Evolutionary conservation across 2,888 invertebrate species (phyloP).

Genomic region (Ectemnius lituratus): DNA sequence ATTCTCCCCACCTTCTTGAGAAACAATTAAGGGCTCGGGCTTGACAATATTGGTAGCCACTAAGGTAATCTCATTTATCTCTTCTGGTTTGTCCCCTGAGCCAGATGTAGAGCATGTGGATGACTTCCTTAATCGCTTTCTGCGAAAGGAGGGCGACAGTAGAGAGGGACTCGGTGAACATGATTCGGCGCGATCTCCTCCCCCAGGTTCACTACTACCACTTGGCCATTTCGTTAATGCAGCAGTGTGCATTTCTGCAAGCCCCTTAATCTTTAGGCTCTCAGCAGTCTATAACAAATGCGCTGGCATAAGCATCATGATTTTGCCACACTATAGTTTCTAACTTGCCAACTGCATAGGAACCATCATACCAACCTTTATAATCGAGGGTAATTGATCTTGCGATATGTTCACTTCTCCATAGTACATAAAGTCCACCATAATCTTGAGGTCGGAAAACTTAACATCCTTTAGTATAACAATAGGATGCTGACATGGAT

Average conservation of each 20-base stretch:
- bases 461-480: conserved; percentile 94
- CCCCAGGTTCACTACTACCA: conserved; percentile 76
- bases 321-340: not conserved
- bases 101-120: conserved; percentile 80
- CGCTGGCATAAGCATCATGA: not conserved
- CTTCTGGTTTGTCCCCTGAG: conserved; percentile 72
- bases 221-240: conserved; percentile 86
- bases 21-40: conserved; percentile 70
- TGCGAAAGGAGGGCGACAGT: conserved; percentile 81
- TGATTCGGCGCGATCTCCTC: conserved; percentile 72
- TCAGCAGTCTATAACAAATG: conserved; percentile 86
- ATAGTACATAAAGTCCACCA: conserved; percentile 95
- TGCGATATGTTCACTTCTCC: conserved; percentile 95
- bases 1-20: conserved; percentile 68
- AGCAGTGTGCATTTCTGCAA: conserved; percentile 91
- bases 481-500: conserved; percentile 93
- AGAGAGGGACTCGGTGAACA: conserved; percentile 78
- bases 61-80: conserved; percentile 73
- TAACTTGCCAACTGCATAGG: no score
- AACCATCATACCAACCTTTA: conserved; percentile 75
- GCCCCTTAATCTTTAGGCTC: conserved; percentile 91
- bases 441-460: conserved; percentile 90
- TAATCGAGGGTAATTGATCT: conserved; percentile 86
- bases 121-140: conserved; percentile 83
- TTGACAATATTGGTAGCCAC: conserved; percentile 74